Percentiles rank a stretch among this genome's conserved stretches.
phyloP scores from a whole-genome alignment of 1,140 invertebrate species.

The Solenopsis invicta region DNA sequence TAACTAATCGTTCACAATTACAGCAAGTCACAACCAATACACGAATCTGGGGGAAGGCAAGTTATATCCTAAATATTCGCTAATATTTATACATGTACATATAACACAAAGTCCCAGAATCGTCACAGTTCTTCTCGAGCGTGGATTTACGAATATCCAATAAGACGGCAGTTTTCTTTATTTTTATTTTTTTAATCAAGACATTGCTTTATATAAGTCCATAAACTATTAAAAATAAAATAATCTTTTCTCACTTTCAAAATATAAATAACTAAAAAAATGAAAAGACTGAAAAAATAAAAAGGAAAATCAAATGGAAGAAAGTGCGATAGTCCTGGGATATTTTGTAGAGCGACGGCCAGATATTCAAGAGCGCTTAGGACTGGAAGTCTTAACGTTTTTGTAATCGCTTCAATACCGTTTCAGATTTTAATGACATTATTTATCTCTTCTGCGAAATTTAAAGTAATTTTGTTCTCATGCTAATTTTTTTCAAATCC shows the following conservation, averaged over 20 bases:
- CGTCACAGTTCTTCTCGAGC: slow-evolving; percentile 32
- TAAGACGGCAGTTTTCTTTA: not conserved
- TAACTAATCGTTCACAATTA: slow-evolving; percentile 74
- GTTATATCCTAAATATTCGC: slow-evolving; percentile 65
- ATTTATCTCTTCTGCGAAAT: not conserved
- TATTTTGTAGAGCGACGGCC: slow-evolving; percentile 30
- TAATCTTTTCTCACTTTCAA: not conserved
- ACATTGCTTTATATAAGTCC: not conserved
- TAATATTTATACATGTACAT: slow-evolving; percentile 71
- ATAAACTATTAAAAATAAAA: not conserved
- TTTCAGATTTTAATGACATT: not conserved
- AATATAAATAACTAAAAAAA: not conserved
- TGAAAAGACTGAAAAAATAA: not conserved
- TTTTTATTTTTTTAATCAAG: slow-evolving; percentile 2
- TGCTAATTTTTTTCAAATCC: slow-evolving; percentile 17
- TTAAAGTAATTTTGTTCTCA: not conserved
- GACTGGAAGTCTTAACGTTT: slow-evolving; percentile 38
- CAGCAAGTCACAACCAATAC: slow-evolving; percentile 74
- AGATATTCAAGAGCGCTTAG: slow-evolving; percentile 42
- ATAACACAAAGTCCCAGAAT: slow-evolving; percentile 39
- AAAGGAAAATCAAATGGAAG: not conserved
- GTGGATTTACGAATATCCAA: not conserved
- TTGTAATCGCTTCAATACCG: not conserved
- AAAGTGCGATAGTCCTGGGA: slow-evolving; percentile 29
- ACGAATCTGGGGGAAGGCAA: slow-evolving; percentile 70